Evolutionary conservation across 2,888 invertebrate species (phyloP), one percentile per base, ranked within the genome.

Genomic region (Noctua janthina): DNA sequence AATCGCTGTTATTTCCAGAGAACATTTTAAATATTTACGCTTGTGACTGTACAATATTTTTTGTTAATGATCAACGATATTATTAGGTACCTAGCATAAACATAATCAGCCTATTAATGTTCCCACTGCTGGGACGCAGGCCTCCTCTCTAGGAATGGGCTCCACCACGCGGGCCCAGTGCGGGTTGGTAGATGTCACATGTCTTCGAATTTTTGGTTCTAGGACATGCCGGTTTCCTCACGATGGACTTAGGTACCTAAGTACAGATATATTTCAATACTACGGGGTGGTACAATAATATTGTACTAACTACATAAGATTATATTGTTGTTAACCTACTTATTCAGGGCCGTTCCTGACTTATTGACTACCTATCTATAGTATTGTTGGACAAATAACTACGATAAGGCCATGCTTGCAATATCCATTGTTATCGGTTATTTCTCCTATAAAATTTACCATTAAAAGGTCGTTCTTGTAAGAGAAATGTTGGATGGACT

Each of bases 401-500:
- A 70, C 66, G 80, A 86, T 85, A 86, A 86, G 68, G 62, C 72
- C 39, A 68, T 20, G 43, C 29, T 39, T 35, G n/a, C 46, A 70
- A 75, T 56, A 76, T 74, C n/a, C 49, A 86, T 83, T 86, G 74
- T 67, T 74, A 68, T 69, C 20, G 39, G 69, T 75, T 82, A 71
- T 20, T 59, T 23, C 15, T 75, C n/a, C 46, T 66, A 54, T 62
- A 62, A 54, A 74, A 54, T 2, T 15, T 35, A 29, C 20, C 8
- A 71, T 64, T 59, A 78, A 76, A 70, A 76, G 56, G 1, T 59
- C 35, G 17, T 74, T 78, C 6, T 43, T 43, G 43, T 43, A 8
- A 17, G 10, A 66, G 51, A 8, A 51, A 49, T 56, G 17, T 49
- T 39, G 56, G 1, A 56, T 68, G 8, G 35, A 7, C 5, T 56